These are phyloP conservation scores for Chascanopsetta lugubris DNA, from an alignment of 2,113 vertebrate species.

Conservation along the genomic window DNA sequence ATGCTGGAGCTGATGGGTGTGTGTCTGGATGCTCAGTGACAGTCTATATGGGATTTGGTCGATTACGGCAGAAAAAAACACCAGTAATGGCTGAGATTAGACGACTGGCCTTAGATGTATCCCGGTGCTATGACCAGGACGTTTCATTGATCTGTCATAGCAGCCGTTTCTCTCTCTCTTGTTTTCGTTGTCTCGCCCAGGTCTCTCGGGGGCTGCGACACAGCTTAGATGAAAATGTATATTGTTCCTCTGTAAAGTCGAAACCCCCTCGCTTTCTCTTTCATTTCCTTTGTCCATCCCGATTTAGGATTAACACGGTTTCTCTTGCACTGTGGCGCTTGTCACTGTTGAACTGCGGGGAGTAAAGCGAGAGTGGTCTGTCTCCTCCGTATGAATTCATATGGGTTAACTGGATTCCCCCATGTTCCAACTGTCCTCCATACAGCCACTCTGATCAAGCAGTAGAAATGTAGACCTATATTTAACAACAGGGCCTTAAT, in stretches of 20 bases:
- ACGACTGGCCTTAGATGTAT: slow-evolving; percentile 15
- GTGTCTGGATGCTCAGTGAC: slow-evolving; percentile 8
- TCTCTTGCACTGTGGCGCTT: background rate
- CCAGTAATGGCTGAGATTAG: slow-evolving; percentile 34
- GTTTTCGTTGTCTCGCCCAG: slow-evolving; percentile 6
- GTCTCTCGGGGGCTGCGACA: background rate
- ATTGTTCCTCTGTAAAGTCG: background rate
- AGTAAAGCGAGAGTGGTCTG: slow-evolving; percentile 18
- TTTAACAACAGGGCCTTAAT: slow-evolving; percentile 27
- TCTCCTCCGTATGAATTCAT: slow-evolving; percentile 4
- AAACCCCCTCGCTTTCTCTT: background rate
- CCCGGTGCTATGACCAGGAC: background rate
- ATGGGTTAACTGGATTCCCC: slow-evolving; percentile 7
- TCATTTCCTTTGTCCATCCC: background rate
- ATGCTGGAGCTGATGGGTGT: slow-evolving; percentile 27
- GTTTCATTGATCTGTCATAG: slow-evolving; percentile 14
- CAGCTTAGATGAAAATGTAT: background rate
- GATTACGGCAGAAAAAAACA: slow-evolving; percentile 34
- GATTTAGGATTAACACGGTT: slow-evolving; percentile 10
- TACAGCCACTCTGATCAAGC: slow-evolving; percentile 6
- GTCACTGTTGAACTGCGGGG: slow-evolving; percentile 28
- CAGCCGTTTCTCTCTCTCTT: slow-evolving; percentile 6
- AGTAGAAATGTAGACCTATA: background rate
- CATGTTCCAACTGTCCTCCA: slow-evolving; percentile 2
- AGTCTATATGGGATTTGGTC: slow-evolving; percentile 30